Base-by-base conservation (phyloP, 2,113 vertebrate genomes). In the Melanocharis versteri region DNA sequence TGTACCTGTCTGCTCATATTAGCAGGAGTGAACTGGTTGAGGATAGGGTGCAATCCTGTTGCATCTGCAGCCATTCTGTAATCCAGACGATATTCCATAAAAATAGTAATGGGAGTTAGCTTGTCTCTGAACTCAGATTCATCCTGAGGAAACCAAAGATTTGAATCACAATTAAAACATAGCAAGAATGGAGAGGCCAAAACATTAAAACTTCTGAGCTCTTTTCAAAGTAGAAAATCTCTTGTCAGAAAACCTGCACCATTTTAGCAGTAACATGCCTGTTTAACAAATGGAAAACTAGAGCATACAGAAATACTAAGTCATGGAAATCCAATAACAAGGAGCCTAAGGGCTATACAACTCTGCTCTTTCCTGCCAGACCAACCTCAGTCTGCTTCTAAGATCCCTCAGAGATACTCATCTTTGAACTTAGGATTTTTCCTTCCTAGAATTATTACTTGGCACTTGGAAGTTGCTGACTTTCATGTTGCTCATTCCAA, bases 101-200 rank as follows among this genome's bases (percentile, higher is more conserved):
- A 98, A 92, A 99, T 98, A 6, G 99, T 99, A 83, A 99, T 99
- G 26, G 99, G 99, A 28, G 99, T 99, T 81, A 99, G 99, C 91
- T 99, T 99, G 97, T 99, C 99, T 93, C 99, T 98, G 89, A 99
- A 99, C 90, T 99, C 99, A 10, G 98, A 98, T 53, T 99, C 99
- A 94, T 99, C 99, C 99, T 99, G 94, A 70, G 86, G 68, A 93
- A 90, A 93, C 1, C 79, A 77, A 61, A 73, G 6, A 47, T 45
- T 57, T 57, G 4, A 72, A 69, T 42, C 69, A 44, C 28, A 77
- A 30, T 58, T 69, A 51, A 47, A 45, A 45, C 2, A 1, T 0
- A 48, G 20, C 11, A 92, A 37, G 26, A 48, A 64, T 5, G 20
- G 42, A 37, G 12, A 82, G 50, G 26, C 10, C n/a, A 56, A 40